Evolutionary conservation across 2,113 vertebrate genomes (phyloP), one percentile per base, ranked within the genome.

Genomic region (Talpa occidentalis): DNA sequence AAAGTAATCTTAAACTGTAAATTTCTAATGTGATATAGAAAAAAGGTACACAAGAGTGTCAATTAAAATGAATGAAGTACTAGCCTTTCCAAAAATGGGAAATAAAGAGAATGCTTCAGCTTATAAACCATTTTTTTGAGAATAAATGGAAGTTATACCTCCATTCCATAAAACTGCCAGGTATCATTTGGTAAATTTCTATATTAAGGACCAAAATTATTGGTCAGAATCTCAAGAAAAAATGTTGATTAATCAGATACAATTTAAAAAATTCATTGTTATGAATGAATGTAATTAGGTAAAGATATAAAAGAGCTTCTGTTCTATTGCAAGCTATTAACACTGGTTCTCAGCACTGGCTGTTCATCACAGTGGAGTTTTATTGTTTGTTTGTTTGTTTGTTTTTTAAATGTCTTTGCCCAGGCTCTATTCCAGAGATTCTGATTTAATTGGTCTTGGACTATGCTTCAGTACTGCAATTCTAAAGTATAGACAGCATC

Each of bases 1-100:
- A 83, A 91, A 74, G 59, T 83, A 62, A 87, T 70, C 82, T 90
- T 49, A 93, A 30, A 70, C 30, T 56, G 6, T 86, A 49, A 96
- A 69, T 88, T 73, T 78, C 8, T 87, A 83, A 54, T 60, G 26
- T 60, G 21, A 26, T 24, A 47, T 35, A 66, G 47, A 42, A 78
- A 77, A 94, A 80, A n/a, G 47, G 47, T 60, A 54, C 52, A 77
- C 7, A 52, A 82, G 77, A 44, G 54, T 74, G 19, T 60, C 67
- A 37, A 17, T 60, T 56, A 93, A 83, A 88, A n/a, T 79, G 21
- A 93, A 54, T 69, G 15, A 94, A 79, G 30, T 84, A 80, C 24
- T 93, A 88, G 26, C 59, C 44, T 91, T 93, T 93, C 47, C 2
- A 88, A 79, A 54, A 79, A 62, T 54, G 10, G 22, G 11, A 78